Evolutionary conservation across 1,140 invertebrate species (phyloP).

Genomic region (Drosophila tsacasi): DNA sequence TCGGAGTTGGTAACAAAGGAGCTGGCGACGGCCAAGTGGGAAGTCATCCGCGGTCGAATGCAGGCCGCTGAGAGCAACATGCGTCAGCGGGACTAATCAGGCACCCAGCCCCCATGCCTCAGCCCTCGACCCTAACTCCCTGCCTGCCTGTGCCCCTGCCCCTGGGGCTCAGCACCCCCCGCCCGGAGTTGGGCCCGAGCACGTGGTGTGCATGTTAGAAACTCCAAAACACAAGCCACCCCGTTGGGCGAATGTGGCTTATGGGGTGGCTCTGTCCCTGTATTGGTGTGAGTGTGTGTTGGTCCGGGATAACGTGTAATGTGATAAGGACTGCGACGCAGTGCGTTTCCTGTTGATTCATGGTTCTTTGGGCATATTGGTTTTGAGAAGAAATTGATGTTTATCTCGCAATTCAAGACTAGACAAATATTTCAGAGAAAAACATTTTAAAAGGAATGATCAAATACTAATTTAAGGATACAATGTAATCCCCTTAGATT

Average conservation of each 20-base stretch:
- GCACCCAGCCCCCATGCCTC: slow-evolving; percentile 40
- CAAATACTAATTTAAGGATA: too few species aligned
- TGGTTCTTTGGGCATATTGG: not conserved
- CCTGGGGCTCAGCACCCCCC: not conserved
- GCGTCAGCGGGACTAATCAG: slow-evolving; percentile 76
- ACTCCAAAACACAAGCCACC: slow-evolving; percentile 73
- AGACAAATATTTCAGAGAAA: too few species aligned
- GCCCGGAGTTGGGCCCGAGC: slow-evolving; percentile 55
- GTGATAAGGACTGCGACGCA: slow-evolving; percentile 32
- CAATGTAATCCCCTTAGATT: too few species aligned
- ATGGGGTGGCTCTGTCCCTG: slow-evolving; percentile 10
- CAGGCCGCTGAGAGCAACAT: slow-evolving; percentile 58
- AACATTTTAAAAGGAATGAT: too few species aligned
- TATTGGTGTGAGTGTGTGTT: slow-evolving; percentile 7
- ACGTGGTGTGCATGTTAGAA: slow-evolving; percentile 68
- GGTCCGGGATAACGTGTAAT: slow-evolving; percentile 30
- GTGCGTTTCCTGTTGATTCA: not conserved
- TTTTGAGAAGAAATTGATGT: not conserved
- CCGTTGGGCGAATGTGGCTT: slow-evolving; percentile 49
- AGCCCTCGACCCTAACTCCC: not conserved
- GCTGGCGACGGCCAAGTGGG: slow-evolving; percentile 24
- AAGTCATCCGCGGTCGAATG: slow-evolving; percentile 56
- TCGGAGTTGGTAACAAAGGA: slow-evolving; percentile 63
- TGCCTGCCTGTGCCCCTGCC: not conserved
- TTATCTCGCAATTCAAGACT: too few species aligned